Percentiles rank a stretch among this genome's conserved stretches.
Conservation (phyloP, 2,113 vertebrate genomes). For the Tragelaphus imberbis region DNA sequence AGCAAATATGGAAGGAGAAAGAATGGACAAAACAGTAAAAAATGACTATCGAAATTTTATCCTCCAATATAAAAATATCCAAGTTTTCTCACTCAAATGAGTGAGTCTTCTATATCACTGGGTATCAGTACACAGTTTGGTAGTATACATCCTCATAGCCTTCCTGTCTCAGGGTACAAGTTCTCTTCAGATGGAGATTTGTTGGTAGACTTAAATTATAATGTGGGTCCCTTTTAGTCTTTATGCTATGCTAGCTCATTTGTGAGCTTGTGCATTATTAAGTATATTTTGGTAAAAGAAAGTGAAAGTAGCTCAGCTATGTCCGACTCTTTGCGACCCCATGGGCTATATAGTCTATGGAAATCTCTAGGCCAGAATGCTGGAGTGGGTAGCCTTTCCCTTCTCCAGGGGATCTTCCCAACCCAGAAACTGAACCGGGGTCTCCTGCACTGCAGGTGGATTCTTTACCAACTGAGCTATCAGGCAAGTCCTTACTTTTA, state of each 20-base stretch:
- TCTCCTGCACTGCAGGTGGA: neutral
- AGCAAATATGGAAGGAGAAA: neutral
- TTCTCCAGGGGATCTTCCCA: neutral
- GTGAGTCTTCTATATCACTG: neutral
- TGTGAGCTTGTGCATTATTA: slow-evolving; percentile 59
- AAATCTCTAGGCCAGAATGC: neutral
- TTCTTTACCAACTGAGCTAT: neutral
- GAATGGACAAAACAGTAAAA: neutral
- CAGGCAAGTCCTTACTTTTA: neutral
- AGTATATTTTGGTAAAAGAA: slow-evolving; percentile 53
- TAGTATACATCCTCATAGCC: neutral
- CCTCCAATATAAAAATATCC: neutral
- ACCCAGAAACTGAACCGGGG: neutral
- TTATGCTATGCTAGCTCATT: slow-evolving; percentile 24
- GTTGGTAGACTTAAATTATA: slow-evolving; percentile 45
- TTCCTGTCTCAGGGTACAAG: neutral
- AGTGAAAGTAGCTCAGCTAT: neutral
- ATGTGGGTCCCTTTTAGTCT: slow-evolving; percentile 20
- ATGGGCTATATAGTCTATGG: neutral
- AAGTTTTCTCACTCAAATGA: neutral
- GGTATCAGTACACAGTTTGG: neutral
- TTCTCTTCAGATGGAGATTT: slow-evolving; percentile 7
- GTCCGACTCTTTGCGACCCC: neutral
- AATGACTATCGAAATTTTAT: neutral
- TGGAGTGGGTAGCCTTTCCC: neutral